Evolutionary conservation across 1,140 invertebrate genomes (phyloP).

Genomic region (Bombyx mori): ASM3026992v2 NC_085123.1:11811501-11812000

Average conservation of each 20-base stretch:
- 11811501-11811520: constrained; percentile 59
- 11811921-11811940: constrained; percentile 24
- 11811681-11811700: no score
- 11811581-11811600: constrained; percentile 53
- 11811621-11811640: constrained; percentile 20
- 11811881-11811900: constrained; percentile 48
- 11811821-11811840: constrained; percentile 38
- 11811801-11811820: constrained; percentile 64
- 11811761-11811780: constrained; percentile 66
- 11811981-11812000: constrained; percentile 21
- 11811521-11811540: constrained; percentile 61
- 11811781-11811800: constrained; percentile 70
- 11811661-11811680: not conserved
- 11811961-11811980: constrained; percentile 25
- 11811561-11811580: constrained; percentile 37
- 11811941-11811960: constrained; percentile 36
- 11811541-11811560: constrained; percentile 46
- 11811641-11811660: not conserved
- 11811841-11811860: constrained; percentile 50
- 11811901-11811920: constrained; percentile 39
- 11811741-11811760: constrained; percentile 60
- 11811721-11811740: constrained; percentile 54
- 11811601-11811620: constrained; percentile 38
- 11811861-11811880: constrained; percentile 47
- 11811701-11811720: constrained; percentile 32